Evolutionary conservation across 2,797 vertebrate species (phyloP).

Genomic region (Cebuella pygmaea): DNA sequence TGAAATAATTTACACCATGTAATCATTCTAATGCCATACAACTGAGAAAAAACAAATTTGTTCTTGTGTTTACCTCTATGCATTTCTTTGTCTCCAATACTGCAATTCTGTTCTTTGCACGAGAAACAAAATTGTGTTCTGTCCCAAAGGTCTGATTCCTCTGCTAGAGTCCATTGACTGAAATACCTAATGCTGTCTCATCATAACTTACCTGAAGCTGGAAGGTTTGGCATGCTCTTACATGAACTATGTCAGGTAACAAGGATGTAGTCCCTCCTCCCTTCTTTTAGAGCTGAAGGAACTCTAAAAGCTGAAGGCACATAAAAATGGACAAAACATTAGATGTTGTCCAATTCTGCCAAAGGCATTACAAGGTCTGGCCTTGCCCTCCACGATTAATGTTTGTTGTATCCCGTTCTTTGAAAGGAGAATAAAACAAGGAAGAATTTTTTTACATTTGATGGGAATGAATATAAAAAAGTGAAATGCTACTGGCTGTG

Average conservation of each 20-base stretch:
- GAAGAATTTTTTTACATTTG: constrained; percentile 73
- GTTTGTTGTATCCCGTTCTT: constrained; percentile 65
- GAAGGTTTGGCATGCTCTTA: constrained; percentile 1
- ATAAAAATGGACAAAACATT: constrained; percentile 40
- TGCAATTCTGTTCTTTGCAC: background rate
- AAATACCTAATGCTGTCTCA: background rate
- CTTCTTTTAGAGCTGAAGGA: background rate
- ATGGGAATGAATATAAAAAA: constrained; percentile 79
- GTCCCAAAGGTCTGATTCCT: background rate
- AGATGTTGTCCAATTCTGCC: constrained; percentile 52
- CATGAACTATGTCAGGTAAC: background rate
- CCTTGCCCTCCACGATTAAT: constrained; percentile 67
- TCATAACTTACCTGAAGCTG: background rate
- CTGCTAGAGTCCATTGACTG: background rate
- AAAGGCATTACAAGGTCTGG: constrained; percentile 57
- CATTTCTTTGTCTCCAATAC: background rate
- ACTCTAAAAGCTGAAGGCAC: background rate
- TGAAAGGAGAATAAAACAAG: constrained; percentile 76
- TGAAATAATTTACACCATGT: background rate
- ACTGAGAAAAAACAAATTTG: background rate
- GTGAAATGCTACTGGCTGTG: constrained; percentile 74
- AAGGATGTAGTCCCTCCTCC: constrained; percentile 32
- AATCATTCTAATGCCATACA: background rate
- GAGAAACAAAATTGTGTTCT: background rate
- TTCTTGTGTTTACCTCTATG: background rate